Percentiles rank a stretch among this genome's conserved stretches.
phyloP scores from a whole-genome alignment of 1,140 invertebrate species.

The Drosophila erecta region DNA sequence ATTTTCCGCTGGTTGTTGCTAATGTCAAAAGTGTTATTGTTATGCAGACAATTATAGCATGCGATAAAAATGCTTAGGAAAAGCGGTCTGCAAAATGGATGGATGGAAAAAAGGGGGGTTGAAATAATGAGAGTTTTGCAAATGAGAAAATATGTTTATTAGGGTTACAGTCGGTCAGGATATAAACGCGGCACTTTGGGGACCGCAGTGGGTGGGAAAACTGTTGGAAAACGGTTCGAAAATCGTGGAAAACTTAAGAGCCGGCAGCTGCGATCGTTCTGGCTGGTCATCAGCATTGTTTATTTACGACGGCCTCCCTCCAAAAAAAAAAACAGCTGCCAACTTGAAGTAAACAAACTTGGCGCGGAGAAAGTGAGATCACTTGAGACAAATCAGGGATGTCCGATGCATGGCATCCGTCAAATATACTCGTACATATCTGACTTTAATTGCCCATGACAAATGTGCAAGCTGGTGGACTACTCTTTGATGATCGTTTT shows the following conservation, averaged over 20 bases:
- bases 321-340: slow-evolving; percentile 36
- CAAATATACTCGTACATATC: background rate
- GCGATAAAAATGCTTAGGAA: slow-evolving; percentile 75
- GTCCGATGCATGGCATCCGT: slow-evolving; percentile 6
- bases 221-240: background rate
- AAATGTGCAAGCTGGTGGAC: background rate
- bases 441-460: slow-evolving; percentile 5
- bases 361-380: slow-evolving; percentile 22
- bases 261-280: slow-evolving; percentile 50
- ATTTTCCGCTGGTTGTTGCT: slow-evolving; percentile 60
- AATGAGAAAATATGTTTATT: slow-evolving; percentile 82
- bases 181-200: slow-evolving; percentile 14
- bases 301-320: slow-evolving; percentile 16
- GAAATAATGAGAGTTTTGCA: slow-evolving; percentile 56
- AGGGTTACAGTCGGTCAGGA: slow-evolving; percentile 38
- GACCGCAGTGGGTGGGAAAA: background rate
- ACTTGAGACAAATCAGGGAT: slow-evolving; percentile 16
- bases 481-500: slow-evolving; percentile 3
- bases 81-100: slow-evolving; percentile 1
- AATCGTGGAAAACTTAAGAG: slow-evolving; percentile 5
- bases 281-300: slow-evolving; percentile 32
- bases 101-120: background rate
- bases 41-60: slow-evolving; percentile 78
- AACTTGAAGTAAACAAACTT: slow-evolving; percentile 13
- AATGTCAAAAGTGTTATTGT: slow-evolving; percentile 82